Conservation (phyloP, 1,140 invertebrate species). For the Zophobas morio region DNA sequence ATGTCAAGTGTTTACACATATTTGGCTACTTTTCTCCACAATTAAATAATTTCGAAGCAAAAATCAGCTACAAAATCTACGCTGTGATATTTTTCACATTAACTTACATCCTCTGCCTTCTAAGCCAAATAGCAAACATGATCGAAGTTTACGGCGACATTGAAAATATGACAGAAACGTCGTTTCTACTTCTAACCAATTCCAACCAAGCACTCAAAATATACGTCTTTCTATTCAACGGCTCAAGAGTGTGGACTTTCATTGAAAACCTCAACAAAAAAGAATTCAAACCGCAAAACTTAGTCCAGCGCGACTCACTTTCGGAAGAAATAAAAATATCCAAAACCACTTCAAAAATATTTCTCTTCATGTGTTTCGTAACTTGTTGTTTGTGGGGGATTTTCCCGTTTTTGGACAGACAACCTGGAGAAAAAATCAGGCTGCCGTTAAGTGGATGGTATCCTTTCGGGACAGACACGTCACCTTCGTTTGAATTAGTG, state of each 20-base stretch:
- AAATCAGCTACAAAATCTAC: conserved; percentile 17
- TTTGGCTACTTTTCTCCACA: conserved; percentile 24
- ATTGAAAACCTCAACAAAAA: conserved; percentile 5
- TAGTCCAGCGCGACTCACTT: not conserved
- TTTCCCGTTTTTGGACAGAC: conserved; percentile 16
- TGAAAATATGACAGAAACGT: conserved; percentile 40
- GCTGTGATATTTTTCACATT: conserved; percentile 10
- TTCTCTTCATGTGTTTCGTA: not conserved
- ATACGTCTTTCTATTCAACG: not conserved
- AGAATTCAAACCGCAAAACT: conserved; percentile 21
- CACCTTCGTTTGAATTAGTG: conserved; percentile 52
- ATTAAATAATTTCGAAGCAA: not conserved
- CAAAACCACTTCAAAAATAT: not conserved
- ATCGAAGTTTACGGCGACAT: conserved; percentile 36
- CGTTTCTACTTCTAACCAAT: conserved; percentile 48
- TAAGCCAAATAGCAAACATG: conserved; percentile 38
- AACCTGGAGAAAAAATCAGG: conserved; percentile 14
- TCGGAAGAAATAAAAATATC: conserved; percentile 5
- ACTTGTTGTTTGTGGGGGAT: conserved; percentile 10
- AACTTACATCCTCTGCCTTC: conserved; percentile 2
- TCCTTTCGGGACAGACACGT: conserved; percentile 57
- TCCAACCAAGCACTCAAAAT: conserved; percentile 43
- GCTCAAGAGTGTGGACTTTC: conserved; percentile 12
- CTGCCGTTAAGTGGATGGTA: conserved; percentile 61
- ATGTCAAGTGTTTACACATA: conserved; percentile 9